Evolutionary conservation across 2,797 vertebrate genomes (phyloP).

Genomic region (Gila robusta): DNA sequence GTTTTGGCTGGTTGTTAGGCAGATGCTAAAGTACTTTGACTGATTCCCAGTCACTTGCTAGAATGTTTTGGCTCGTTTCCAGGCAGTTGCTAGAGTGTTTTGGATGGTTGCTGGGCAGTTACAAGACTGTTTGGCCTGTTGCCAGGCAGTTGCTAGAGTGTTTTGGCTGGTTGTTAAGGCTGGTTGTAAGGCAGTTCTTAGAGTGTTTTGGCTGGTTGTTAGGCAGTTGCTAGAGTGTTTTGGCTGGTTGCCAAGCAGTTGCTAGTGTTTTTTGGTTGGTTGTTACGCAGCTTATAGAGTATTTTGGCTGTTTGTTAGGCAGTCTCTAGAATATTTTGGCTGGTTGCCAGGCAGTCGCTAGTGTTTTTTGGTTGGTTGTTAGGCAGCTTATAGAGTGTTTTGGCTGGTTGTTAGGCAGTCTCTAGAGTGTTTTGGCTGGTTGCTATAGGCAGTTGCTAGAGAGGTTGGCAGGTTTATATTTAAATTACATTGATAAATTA

Average conservation of each 20-base stretch:
- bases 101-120: not conserved
- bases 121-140: not conserved
- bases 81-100: not conserved
- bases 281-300: too few relatives aligned
- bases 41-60: not conserved
- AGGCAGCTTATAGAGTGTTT: not conserved
- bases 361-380: not conserved
- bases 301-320: too few relatives aligned
- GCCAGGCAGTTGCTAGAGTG: not conserved
- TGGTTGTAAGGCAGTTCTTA: not conserved
- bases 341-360: too few relatives aligned
- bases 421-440: not conserved
- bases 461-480: not conserved
- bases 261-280: not conserved
- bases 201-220: rapidly evolving
- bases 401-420: not conserved
- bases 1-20: not conserved
- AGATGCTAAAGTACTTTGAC: not conserved
- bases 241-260: not conserved
- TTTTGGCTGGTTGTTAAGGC: not conserved
- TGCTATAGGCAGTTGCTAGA: not conserved
- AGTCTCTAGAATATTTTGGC: too few relatives aligned
- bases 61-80: not conserved
- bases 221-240: not conserved
- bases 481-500: not conserved